Base-by-base conservation (phyloP, 2,113 vertebrate genomes). In the Uropsilus gracilis region DNA sequence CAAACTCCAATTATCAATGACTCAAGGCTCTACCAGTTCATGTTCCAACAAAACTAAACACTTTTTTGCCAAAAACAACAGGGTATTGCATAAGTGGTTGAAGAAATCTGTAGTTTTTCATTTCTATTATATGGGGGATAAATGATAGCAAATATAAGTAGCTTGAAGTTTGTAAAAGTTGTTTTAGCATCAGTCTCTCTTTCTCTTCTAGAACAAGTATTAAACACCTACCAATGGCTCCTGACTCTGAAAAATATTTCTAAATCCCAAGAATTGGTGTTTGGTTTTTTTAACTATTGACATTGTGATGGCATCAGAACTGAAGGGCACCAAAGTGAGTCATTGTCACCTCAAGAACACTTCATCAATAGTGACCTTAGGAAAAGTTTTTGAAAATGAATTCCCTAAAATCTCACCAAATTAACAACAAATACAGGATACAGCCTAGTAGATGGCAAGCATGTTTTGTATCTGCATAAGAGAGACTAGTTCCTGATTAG, bases 1-100 rank as follows among this genome's bases (percentile, higher is more conserved):
- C 68, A 88, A 71, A 75, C 84, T 81, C 59, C 53, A 96, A 95
- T 81, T 83, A 87, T 71, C 13, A 17, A n/a, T 95, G 95, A 96
- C 91, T 95, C 95, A 97, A 42, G 1, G 17, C 34, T 37, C 78
- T 24, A 39, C 44, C 81, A 78, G 90, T 71, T 95, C 87, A 85
- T 39, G 90, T 63, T 85, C 84, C 73, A 75, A 92, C 89, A 92
- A 87, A 93, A 48, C 66, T 90, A 86, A 93, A 53, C 42, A 85
- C 50, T 34, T 53, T 34, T 17, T 77, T 75, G 85, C 69, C 94
- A 66, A 92, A 94, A 90, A 81, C 63, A 87, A 88, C 55, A 78
- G 85, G 55, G 86, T 90, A 50, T 91, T 97, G 92, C 61, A 63
- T 42, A 96, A 95, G 7, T 28, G 8, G 32, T 39, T 73, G 17